Evolutionary conservation across 2,888 invertebrate species (phyloP), one percentile per base, ranked within the genome.

Genomic region (Ormyrus rosae): DNA sequence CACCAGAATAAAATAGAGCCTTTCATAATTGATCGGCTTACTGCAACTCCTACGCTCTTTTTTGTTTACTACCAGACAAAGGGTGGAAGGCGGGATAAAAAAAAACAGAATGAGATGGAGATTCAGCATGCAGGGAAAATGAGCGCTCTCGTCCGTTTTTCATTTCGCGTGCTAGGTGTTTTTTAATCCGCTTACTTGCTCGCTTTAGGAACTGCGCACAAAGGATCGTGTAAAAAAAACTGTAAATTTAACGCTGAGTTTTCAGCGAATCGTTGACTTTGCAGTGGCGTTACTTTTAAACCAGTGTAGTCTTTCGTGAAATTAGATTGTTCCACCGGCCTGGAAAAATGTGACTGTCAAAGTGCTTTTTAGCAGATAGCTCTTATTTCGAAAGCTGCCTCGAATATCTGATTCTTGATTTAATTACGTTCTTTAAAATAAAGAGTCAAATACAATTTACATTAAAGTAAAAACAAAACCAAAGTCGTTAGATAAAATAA

Each of bases 1-100:
- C 34, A 34, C 34, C 34, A 34, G 34, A 34, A 34, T 34, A 34
- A 63, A 72, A 63, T 60, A 53, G 53, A 72, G 53, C 45, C 72
- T 53, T 63, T 63, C 63, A 65, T 73, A 73, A 73, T 64, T 65
- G 73, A 73, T 73, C 56, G 73, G 11, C 56, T 55, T 34, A 34
- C 3, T 34, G 34, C 2, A 48, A 46, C 56, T 73, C 73, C 73
- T 56, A 65, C 64, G 64, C 48, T 7, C 48, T 11, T 68, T 51
- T 55, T 48, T 58, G 34, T 69, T 58, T n/a, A 69, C 58, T 46
- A 69, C 56, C 53, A 11, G 46, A 13, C 34, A 48, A 55, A 46
- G 51, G 7, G 72, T 6, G 53, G 46, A 63, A 63, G 19, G 34
- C 7, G 53, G 34, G 50, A 63, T 1, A 5, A 13, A 63, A 53